These are phyloP conservation scores for Brachypalpus laphriformis DNA, from an alignment of 2,888 invertebrate species.

Conservation along the genomic window DNA sequence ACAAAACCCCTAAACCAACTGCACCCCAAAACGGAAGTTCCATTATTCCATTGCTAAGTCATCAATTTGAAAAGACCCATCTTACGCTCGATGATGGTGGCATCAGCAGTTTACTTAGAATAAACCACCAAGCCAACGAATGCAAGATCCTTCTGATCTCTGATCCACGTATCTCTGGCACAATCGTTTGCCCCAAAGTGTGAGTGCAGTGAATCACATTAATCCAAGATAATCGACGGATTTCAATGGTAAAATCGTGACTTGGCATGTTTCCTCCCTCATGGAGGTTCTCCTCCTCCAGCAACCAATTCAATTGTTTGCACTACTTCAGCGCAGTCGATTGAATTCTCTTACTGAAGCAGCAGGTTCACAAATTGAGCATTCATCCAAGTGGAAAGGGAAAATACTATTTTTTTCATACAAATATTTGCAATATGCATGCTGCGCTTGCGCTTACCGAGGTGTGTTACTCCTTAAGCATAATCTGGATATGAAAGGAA, in stretches of 20 bases:
- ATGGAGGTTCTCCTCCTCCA: not conserved
- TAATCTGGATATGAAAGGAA: conserved; percentile 9
- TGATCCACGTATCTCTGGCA: conserved; percentile 30
- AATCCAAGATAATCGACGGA: conserved; percentile 60
- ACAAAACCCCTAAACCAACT: not conserved
- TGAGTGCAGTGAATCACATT: conserved; percentile 47
- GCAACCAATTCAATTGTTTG: conserved; percentile 55
- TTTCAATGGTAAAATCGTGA: conserved; percentile 65
- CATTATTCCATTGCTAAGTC: conserved; percentile 1
- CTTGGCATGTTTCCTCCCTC: conserved; percentile 13
- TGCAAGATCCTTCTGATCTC: conserved; percentile 32
- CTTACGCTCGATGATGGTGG: conserved; percentile 24
- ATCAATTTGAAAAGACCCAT: conserved; percentile 44
- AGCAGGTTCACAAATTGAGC: conserved; percentile 51
- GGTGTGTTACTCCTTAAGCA: conserved; percentile 50
- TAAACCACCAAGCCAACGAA: conserved; percentile 14
- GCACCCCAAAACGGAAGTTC: conserved; percentile 20
- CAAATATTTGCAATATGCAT: conserved; percentile 35
- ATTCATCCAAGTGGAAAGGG: conserved; percentile 4
- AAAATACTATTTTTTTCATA: not conserved
- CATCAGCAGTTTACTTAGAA: conserved; percentile 31
- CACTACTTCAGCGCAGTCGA: conserved; percentile 42
- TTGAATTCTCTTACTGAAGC: conserved; percentile 18
- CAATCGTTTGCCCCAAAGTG: conserved; percentile 44
- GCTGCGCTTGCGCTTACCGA: conserved; percentile 24